Base-by-base conservation (phyloP, 1,140 invertebrate species). In the Cyphomyrmex costatus region DNA sequence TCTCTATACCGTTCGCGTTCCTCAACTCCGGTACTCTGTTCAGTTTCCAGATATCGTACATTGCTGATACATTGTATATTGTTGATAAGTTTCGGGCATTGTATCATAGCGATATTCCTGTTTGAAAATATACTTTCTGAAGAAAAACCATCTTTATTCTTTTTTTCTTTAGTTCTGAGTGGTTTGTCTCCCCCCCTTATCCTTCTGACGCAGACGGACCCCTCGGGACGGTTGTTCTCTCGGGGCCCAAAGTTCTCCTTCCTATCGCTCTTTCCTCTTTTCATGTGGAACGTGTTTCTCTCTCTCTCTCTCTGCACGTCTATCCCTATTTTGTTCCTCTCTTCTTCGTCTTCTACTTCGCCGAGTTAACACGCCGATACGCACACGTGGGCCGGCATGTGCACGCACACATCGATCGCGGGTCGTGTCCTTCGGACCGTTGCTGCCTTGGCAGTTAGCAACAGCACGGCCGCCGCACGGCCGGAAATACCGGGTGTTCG, bases 361-460 rank as follows among this genome's bases (percentile, higher is more conserved):
- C 60, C 60, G 51, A 85, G 63, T 79, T 85, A 66, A 68, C 76
- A 46, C 76, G 84, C 76, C 63, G 24, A 70, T 70, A 82, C 56
- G 65, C 65, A 71, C 77, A 80, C 77, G 85, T 68, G 85, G 49
- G 60, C 65, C 63, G 66, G 19, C 53, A 19, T 60, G 58, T 30
- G 42, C 58, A 53, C 53, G 24, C 63, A 70, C 30, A 71, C 51
- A 53, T 24, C 53, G 46, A 61, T 19, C 71, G 76, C 86, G 74
- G 76, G 60, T 80, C 53, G 86, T 90, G 90, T 91, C 90, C 90
- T 91, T 91, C 90, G 90, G 77, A 87, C 84, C 89, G 89, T 87
- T 90, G 91, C 91, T 93, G 91, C 91, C 89, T 87, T 92, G 91
- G 77, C 93, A 92, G 94, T 94, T 94, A 93, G 93, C 93, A 94